Conservation (phyloP, 92 coral and sea anemone species). For the Phenganax stokvisi region DNA sequence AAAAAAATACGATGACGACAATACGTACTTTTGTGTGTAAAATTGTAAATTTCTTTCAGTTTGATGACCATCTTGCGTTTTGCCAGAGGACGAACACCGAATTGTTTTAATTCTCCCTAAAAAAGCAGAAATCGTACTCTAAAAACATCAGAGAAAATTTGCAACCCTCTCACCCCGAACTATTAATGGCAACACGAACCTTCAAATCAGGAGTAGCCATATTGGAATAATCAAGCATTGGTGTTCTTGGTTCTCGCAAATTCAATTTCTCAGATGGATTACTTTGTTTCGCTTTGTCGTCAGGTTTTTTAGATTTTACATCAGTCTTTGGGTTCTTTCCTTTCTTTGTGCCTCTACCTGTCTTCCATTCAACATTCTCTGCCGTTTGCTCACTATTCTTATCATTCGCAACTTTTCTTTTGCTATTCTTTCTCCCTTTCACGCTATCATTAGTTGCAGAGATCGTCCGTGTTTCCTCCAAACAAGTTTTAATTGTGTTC, state of each 20-base stretch:
- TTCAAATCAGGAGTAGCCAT: conserved; percentile 84
- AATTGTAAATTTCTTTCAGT: conserved; percentile 73
- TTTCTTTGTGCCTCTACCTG: not conserved
- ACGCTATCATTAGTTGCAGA: conserved; percentile 15
- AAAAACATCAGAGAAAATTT: too few relatives aligned
- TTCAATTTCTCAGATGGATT: not conserved
- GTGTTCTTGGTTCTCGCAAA: conserved; percentile 57
- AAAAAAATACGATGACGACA: not conserved
- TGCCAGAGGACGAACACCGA: conserved; percentile 83
- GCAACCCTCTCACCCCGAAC: not conserved
- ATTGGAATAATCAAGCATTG: conserved; percentile 75
- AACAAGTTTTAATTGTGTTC: conserved; percentile 11
- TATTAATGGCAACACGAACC: conserved; percentile 26
- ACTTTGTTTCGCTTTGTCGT: not conserved
- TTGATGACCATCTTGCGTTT: conserved; percentile 84
- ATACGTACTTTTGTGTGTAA: conserved; percentile 67
- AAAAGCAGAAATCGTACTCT: not conserved
- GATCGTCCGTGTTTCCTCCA: not conserved
- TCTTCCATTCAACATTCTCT: not conserved
- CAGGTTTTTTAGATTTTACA: not conserved
- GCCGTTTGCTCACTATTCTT: not conserved
- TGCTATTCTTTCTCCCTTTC: not conserved
- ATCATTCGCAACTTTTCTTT: not conserved
- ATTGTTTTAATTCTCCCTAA: conserved; percentile 62
- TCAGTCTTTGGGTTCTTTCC: not conserved